Base-by-base conservation (phyloP, 2,888 invertebrate genomes). In the Clanis bilineata region DNA sequence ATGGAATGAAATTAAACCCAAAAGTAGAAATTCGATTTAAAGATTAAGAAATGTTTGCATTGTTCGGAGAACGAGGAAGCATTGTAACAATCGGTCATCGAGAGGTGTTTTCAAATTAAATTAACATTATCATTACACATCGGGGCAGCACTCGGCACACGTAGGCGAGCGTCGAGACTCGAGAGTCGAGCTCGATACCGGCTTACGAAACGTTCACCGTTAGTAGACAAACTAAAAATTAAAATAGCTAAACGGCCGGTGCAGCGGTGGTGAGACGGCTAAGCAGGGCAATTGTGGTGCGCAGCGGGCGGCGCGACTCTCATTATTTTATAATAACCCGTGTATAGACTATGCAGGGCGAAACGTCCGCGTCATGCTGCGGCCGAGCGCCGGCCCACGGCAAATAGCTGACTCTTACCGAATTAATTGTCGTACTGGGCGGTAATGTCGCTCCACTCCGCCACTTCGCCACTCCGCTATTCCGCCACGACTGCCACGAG, bases 271-370 rank as follows among this genome's bases (percentile, higher is more conserved):
- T 83, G 84, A 80, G 81, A 76, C 85, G 83, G 82, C 87, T 90
- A 92, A 91, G 86, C 86, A 90, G 91, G 84, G 82, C 91, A 90
- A 91, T 92, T 92, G 92, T 92, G 77, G 84, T 68, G 72, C 92
- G 69, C 92, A 90, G 92, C 92, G 88, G 92, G 91, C 85, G 90
- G 89, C 79, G 78, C 79, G 79, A 74, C 86, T 90, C 88, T 91
- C 91, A 92, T 92, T 92, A 92, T 91, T 90, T 90, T 91, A 90
- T 91, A 90, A 91, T 92, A 92, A 90, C 89, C 81, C 82, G 76
- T 61, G 68, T 79, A 80, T 82, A 83, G 84, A 85, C 32, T 51
- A 45, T 45, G 51, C 51, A 86, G 86, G 84, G 70, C 77, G 81
- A 87, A 90, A 87, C 77, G 76, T 72, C 77, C 80, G 71, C 80